Base-by-base conservation (phyloP, 2,113 vertebrate species). In the Hirundichthys speculiger region DNA sequence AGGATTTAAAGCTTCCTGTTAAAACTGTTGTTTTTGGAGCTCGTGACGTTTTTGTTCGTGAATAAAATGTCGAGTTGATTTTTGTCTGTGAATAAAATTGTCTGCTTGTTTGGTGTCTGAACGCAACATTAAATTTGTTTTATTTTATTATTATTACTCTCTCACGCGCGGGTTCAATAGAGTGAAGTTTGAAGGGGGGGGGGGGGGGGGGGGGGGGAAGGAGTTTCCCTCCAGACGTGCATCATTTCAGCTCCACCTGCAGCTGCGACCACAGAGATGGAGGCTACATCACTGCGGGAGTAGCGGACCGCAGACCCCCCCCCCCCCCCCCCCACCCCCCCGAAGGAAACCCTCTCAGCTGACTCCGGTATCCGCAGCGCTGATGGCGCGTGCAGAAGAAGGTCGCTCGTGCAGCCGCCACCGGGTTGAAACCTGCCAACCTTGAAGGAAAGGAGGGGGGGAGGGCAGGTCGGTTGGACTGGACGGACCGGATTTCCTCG, bases 221-320 rank as follows among this genome's bases (percentile, higher is more conserved):
- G 64, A 39, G 57, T 79, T 71, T 70, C 71, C 73, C 82, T 77
- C 70, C 77, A 83, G 73, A 78, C 73, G 69, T 68, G 19, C 78
- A 86, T 85, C 70, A 73, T 76, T 82, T 83, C 77, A 77, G 58
- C 62, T 69, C 55, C 69, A 62, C 69, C 75, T 82, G n/a, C 81
- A 84, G 77, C 83, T 80, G 78, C 85, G 65, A 13, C 41, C 59
- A 51, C 79, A 59, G 79, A 61, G 66, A 80, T 80, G 86, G 79
- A 85, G 75, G 71, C 64, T 74, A 72, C 83, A 82, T 83, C 89
- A 88, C n/a, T 90, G 86, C 87, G 79, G 87, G 86, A 86, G 46
- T 79, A 72, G 75, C 42, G 52, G 19, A n/a, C 41, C 6, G 16
- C 16, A 45, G 4, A 45, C 8, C 14, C n/a, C 16, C 15, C 14